Base-by-base conservation (phyloP, 2,888 invertebrate genomes). In the Pogonocherus hispidulus region DNA sequence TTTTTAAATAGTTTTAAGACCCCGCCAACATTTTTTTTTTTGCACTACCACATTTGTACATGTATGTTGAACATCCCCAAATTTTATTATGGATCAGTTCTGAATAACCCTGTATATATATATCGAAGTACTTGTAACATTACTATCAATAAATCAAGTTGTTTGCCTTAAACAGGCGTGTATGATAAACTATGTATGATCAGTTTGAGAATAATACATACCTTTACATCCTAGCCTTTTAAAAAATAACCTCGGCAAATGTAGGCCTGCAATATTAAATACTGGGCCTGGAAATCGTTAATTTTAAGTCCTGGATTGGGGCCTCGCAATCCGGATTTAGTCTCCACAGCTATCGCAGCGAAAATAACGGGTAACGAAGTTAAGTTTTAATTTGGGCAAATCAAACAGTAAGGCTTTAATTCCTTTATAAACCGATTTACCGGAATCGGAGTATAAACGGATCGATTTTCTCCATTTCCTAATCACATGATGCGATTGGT, bases 381-480 rank as follows among this genome's bases (percentile, higher is more conserved):
- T 54, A 54, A 54, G 54, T 35, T 35, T 54, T 54, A 54, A 54
- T 54, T 54, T 32, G 27, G 16, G 18, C 54, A 35, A 54, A 54
- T 35, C 54, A 54, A 35, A 35, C 49, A 23, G 49, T 54, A 18
- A 54, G 32, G 54, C 32, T 54, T 54, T 54, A 54, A 54, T 35
- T 54, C 35, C 27, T 54, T 54, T 54, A 19, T 54, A 54, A 51
- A 51, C 49, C 49, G 49, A 51, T 51, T 51, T 51, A 23, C 49
- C 14, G 49, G 49, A n/a, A 23, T 23, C 49, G 16, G 23, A 51
- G 23, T 51, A 51, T 23, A 51, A 51, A 22, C 49, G 22, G 49
- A 51, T 51, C 49, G 23, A 51, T 51, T 23, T 51, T 32, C 32
- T 2, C 32, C 11, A 8, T 11, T 32, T 32, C 32, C 32, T 32